Percentiles rank a stretch among this genome's conserved stretches.
Conservation (phyloP, 2,797 vertebrate genomes). For the Gambusia yucatana region DNA sequence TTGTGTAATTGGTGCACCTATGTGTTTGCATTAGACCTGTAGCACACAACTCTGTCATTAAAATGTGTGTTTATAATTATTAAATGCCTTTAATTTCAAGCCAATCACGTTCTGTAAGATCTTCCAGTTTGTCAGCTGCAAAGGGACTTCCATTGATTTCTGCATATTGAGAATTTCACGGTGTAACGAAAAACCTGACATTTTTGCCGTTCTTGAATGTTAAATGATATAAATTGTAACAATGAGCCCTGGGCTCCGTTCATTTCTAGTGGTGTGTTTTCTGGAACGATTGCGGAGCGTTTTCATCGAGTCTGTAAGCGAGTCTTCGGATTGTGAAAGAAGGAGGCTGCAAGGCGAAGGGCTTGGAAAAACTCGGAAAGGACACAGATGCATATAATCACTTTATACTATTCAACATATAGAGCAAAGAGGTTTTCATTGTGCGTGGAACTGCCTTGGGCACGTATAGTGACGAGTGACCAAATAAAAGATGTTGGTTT, state of each 20-base stretch:
- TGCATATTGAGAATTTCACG: background rate
- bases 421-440: slow-evolving; percentile 64
- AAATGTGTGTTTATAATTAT: background rate
- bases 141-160: background rate
- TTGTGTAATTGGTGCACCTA: background rate
- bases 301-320: slow-evolving; percentile 15
- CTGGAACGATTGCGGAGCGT: slow-evolving; percentile 8
- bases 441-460: slow-evolving; percentile 69
- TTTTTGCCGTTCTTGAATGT: background rate
- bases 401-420: slow-evolving; percentile 68
- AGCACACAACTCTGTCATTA: background rate
- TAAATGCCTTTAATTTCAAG: background rate
- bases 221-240: background rate
- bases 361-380: slow-evolving; percentile 33
- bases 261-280: slow-evolving; percentile 7
- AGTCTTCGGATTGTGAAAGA: slow-evolving; percentile 19
- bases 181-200: background rate
- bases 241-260: background rate
- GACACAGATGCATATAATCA: slow-evolving; percentile 69
- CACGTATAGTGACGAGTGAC: slow-evolving; percentile 64
- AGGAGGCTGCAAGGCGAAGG: background rate
- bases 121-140: background rate
- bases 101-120: background rate
- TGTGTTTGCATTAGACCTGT: background rate
- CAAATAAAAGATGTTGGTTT: slow-evolving; percentile 79